Percentiles rank a stretch among this genome's conserved stretches.
Conservation (phyloP, 1,140 invertebrate species). For the Hylaeus volcanicus region DNA sequence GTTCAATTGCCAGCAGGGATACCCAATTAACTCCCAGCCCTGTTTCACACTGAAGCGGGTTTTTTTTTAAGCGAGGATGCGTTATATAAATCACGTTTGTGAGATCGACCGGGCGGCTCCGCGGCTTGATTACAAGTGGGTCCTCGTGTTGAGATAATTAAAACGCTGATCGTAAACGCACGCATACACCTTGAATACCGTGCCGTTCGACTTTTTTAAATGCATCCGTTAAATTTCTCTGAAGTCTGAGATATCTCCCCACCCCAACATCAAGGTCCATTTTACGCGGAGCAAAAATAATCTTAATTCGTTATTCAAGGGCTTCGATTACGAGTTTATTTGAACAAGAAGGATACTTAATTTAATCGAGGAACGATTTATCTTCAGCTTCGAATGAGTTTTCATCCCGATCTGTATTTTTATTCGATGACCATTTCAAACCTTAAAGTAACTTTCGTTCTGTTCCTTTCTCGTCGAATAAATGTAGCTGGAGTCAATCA, state of each 20-base stretch:
- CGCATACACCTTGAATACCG: not conserved
- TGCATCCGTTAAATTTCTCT: not conserved
- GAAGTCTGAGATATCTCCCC: not conserved
- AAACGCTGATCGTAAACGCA: constrained; percentile 29
- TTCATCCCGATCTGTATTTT: too few relatives aligned
- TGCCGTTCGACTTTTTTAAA: not conserved
- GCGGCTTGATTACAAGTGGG: constrained; percentile 22
- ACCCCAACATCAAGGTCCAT: too few relatives aligned
- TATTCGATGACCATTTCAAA: too few relatives aligned
- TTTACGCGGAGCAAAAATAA: not conserved
- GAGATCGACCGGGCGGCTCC: not conserved
- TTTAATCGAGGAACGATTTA: too few relatives aligned
- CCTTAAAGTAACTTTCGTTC: too few relatives aligned
- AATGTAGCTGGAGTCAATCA: too few relatives aligned
- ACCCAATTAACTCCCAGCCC: constrained; percentile 9
- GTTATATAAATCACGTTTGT: constrained; percentile 30
- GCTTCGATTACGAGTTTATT: too few relatives aligned
- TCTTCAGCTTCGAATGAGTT: too few relatives aligned
- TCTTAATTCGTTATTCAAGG: too few relatives aligned
- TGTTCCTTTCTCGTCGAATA: too few relatives aligned
- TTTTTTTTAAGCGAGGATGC: not conserved
- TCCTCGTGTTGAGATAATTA: constrained; percentile 19
- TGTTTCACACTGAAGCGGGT: not conserved
- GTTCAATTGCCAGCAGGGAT: not conserved
- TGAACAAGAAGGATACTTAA: too few relatives aligned